A percentile compares a stretch with the other conserved stretches of the same genome.
These are phyloP conservation scores for Noctua comes DNA, from an alignment of 2,888 invertebrate genomes.

Conservation along the genomic window DNA sequence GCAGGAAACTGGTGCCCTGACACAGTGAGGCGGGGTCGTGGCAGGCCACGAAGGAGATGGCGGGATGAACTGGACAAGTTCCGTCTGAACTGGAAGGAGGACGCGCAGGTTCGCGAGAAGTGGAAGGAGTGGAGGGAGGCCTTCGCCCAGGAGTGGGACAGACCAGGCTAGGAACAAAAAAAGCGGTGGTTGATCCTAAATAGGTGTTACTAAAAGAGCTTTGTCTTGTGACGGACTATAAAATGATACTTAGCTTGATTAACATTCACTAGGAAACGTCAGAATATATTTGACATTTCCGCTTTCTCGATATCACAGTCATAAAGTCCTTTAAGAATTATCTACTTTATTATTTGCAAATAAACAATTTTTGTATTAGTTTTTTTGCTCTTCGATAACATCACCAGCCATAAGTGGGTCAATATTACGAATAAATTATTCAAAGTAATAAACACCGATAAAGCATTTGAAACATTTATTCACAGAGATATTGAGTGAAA, in stretches of 20 bases:
- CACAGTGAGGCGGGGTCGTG: too few relatives aligned
- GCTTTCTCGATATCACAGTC: too few relatives aligned
- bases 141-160: too few relatives aligned
- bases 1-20: too few relatives aligned
- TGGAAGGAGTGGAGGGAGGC: too few relatives aligned
- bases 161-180: too few relatives aligned
- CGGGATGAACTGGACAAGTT: too few relatives aligned
- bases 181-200: neutral
- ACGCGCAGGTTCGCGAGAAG: too few relatives aligned
- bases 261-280: neutral
- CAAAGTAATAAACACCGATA: constrained; percentile 55
- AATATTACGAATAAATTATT: constrained; percentile 54
- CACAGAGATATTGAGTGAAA: constrained; percentile 47
- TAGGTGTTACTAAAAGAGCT: neutral
- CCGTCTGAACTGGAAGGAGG: too few relatives aligned
- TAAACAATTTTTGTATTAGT: neutral
- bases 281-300: neutral
- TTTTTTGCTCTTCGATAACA: constrained; percentile 27
- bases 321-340: neutral
- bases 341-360: neutral
- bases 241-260: neutral
- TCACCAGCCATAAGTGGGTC: constrained; percentile 50
- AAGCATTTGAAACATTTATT: constrained; percentile 43
- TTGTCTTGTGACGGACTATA: neutral
- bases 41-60: too few relatives aligned